Percentiles rank a stretch among this genome's conserved stretches.
These are phyloP conservation scores for Hyles vespertilio DNA, from an alignment of 1,140 invertebrate genomes.

Conservation along the genomic window DNA sequence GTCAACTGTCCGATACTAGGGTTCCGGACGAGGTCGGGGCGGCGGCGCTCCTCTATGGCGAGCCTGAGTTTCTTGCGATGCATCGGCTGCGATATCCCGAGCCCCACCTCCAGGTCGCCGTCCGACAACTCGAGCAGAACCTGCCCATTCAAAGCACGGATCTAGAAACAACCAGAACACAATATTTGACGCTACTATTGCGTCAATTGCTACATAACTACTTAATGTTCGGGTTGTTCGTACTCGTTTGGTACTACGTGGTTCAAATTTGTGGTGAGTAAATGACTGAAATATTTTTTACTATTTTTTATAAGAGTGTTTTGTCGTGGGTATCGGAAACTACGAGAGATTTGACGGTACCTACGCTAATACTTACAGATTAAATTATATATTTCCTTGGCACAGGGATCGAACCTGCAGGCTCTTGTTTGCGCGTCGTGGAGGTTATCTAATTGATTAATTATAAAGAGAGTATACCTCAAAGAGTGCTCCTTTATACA, in stretches of 20 bases:
- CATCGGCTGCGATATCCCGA: constrained; percentile 92
- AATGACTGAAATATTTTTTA: no score
- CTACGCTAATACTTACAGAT: no score
- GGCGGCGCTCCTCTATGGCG: constrained; percentile 93
- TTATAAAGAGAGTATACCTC: no score
- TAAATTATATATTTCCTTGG: no score
- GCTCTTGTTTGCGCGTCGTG: no score
- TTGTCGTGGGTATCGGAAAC: no score
- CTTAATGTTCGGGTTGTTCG: constrained; percentile 15
- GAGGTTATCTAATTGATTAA: no score
- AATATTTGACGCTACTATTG: constrained; percentile 73
- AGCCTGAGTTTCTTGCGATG: constrained; percentile 95
- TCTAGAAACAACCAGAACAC: constrained; percentile 77
- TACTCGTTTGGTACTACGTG: background rate
- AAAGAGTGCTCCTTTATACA: no score
- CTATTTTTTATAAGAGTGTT: no score
- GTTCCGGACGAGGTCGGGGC: constrained; percentile 90
- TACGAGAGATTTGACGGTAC: no score
- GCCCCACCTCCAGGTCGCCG: constrained; percentile 89
- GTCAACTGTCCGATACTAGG: constrained; percentile 90
- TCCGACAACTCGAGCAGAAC: constrained; percentile 93
- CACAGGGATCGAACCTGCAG: no score
- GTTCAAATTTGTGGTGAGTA: no score
- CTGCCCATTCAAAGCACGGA: constrained; percentile 81
- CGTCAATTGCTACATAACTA: constrained; percentile 44